Percentiles rank a stretch among this genome's conserved stretches.
Conservation (phyloP, 1,140 invertebrate species). For the Scaptomyza montana region DNA sequence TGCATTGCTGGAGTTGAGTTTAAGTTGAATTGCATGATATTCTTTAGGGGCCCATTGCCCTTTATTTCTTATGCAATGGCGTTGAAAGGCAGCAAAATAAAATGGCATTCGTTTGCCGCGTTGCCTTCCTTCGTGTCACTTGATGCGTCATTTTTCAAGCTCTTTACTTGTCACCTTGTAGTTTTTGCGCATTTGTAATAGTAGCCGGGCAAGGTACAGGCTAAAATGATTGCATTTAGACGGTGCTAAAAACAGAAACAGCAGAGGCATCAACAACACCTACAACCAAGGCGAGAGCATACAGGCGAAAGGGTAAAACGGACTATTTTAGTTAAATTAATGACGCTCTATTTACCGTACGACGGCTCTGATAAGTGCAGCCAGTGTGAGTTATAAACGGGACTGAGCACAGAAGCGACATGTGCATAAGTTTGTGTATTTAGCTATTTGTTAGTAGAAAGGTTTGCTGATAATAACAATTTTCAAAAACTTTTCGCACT, state of each 20-base stretch:
- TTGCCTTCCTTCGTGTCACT: constrained; percentile 53
- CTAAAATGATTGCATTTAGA: constrained; percentile 78
- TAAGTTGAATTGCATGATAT: constrained; percentile 9
- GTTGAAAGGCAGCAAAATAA: constrained; percentile 37
- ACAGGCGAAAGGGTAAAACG: background rate
- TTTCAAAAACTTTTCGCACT: background rate
- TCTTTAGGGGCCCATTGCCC: constrained; percentile 8
- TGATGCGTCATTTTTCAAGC: constrained; percentile 78
- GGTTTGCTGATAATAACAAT: constrained; percentile 10
- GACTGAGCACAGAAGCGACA: constrained; percentile 12
- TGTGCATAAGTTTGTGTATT: constrained; percentile 7
- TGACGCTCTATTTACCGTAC: constrained; percentile 76
- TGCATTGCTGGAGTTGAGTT: constrained; percentile 28
- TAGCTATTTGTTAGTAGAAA: constrained; percentile 16
- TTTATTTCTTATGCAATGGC: constrained; percentile 36
- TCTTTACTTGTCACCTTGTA: constrained; percentile 60
- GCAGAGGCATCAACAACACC: constrained; percentile 6
- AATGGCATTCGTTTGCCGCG: constrained; percentile 50
- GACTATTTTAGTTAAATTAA: constrained; percentile 81
- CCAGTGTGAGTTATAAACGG: constrained; percentile 54
- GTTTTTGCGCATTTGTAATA: constrained; percentile 78
- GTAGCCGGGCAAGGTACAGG: constrained; percentile 42
- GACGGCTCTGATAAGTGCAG: constrained; percentile 71
- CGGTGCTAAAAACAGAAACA: constrained; percentile 13
- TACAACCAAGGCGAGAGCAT: constrained; percentile 31